These are phyloP conservation scores for Neodiprion pinetum DNA, from an alignment of 1,140 invertebrate species.

Conservation along the genomic window DNA sequence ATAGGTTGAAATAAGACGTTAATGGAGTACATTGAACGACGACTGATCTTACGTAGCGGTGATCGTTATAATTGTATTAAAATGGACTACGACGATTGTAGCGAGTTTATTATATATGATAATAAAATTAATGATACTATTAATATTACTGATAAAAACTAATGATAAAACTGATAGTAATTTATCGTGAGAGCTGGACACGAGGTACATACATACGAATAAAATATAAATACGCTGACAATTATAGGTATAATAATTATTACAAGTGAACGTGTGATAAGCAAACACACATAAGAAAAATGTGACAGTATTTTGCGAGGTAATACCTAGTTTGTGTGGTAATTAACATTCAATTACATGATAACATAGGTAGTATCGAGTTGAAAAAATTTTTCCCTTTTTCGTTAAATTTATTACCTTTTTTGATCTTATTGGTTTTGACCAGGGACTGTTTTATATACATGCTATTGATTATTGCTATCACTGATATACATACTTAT, in stretches of 20 bases:
- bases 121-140: neutral
- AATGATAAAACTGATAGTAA: neutral
- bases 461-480: slow-evolving; percentile 49
- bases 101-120: neutral
- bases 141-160: neutral
- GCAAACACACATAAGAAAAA: slow-evolving; percentile 26
- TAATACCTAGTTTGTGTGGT: slow-evolving; percentile 51
- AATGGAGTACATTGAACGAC: neutral
- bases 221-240: neutral
- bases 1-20: too few species aligned
- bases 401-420: slow-evolving; percentile 48
- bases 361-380: slow-evolving; percentile 43
- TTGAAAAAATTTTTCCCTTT: slow-evolving; percentile 27
- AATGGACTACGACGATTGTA: neutral
- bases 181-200: neutral
- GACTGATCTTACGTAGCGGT: slow-evolving; percentile 6
- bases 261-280: slow-evolving; percentile 8
- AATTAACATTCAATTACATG: slow-evolving; percentile 50
- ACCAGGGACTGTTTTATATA: slow-evolving; percentile 62
- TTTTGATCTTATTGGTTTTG: slow-evolving; percentile 56
- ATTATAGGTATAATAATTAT: slow-evolving; percentile 23
- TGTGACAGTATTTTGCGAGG: slow-evolving; percentile 56
- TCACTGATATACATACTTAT: slow-evolving; percentile 31
- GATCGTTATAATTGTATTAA: slow-evolving; percentile 6
- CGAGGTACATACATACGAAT: too few species aligned